Evolutionary conservation across 2,797 vertebrate species (phyloP).

Genomic region (Arrhamphus sclerolepis): DNA sequence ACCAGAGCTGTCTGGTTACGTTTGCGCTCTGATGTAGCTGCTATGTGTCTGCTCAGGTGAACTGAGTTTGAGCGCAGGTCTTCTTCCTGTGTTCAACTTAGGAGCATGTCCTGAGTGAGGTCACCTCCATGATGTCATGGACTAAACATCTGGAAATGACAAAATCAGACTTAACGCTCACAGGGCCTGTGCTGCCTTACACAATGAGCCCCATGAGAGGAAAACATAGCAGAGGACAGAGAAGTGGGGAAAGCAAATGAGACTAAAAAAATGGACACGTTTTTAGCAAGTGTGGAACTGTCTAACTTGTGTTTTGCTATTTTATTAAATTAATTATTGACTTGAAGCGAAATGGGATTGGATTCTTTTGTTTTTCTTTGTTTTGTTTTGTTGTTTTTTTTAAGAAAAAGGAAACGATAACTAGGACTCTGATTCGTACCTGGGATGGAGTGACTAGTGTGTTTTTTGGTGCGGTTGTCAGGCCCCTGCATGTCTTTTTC

Average conservation of each 20-base stretch:
- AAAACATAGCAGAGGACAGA: constrained; percentile 41
- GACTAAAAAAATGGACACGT: constrained; percentile 56
- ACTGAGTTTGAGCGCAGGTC: constrained; percentile 41
- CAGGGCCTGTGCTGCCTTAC: constrained; percentile 49
- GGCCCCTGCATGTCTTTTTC: no score
- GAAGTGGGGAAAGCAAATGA: constrained; percentile 39
- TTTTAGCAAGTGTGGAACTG: constrained; percentile 41
- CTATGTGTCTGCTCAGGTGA: constrained; percentile 47
- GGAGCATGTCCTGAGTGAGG: constrained; percentile 73
- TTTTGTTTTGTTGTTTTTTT: no score
- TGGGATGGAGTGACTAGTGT: constrained; percentile 8
- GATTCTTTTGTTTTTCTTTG: no score
- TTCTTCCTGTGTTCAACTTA: constrained; percentile 42
- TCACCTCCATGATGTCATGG: constrained; percentile 78
- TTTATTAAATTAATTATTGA: constrained; percentile 63
- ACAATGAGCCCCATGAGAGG: constrained; percentile 61
- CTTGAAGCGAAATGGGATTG: constrained; percentile 28
- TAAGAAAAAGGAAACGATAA: constrained; percentile 33
- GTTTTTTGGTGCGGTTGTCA: no score
- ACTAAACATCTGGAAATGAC: constrained; percentile 79
- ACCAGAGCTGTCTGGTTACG: constrained; percentile 45
- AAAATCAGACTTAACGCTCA: constrained; percentile 69
- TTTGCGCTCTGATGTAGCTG: constrained; percentile 38
- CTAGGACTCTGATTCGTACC: constrained; percentile 30
- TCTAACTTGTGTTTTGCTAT: constrained; percentile 42